Evolutionary conservation across 2,113 vertebrate genomes (phyloP).

Genomic region (Dicerorhinus sumatrensis): DNA sequence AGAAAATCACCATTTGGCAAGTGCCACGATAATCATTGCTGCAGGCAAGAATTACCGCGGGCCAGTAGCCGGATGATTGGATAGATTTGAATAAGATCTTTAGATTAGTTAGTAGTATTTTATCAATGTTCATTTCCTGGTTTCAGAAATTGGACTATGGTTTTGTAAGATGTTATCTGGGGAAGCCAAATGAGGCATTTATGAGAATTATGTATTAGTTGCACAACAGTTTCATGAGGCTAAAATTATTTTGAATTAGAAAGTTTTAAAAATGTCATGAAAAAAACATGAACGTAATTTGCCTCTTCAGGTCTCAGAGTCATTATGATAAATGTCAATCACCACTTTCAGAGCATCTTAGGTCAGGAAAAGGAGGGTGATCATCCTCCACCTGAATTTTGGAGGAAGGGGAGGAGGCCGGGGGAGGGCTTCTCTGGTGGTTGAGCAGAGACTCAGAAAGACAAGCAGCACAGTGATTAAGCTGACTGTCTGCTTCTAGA

Average conservation of each 20-base stretch:
- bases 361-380: background rate
- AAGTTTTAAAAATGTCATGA: background rate
- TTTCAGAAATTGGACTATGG: background rate
- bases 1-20: background rate
- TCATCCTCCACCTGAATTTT: background rate
- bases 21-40: background rate
- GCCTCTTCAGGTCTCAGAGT: background rate
- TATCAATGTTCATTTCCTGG: background rate
- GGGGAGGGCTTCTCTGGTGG: background rate
- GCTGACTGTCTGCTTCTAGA: background rate
- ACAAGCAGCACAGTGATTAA: too few relatives aligned
- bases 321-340: background rate
- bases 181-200: background rate
- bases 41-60: background rate
- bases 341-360: background rate
- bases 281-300: background rate
- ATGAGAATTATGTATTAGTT: background rate
- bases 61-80: background rate
- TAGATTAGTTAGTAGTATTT: background rate
- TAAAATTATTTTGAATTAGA: background rate
- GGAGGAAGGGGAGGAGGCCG: fast-evolving
- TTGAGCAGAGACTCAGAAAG: too few relatives aligned
- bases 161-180: background rate
- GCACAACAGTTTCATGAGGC: background rate
- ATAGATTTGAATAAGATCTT: background rate